Conservation (phyloP, 2,797 vertebrate species). For the Micrastur ruficollis region DNA sequence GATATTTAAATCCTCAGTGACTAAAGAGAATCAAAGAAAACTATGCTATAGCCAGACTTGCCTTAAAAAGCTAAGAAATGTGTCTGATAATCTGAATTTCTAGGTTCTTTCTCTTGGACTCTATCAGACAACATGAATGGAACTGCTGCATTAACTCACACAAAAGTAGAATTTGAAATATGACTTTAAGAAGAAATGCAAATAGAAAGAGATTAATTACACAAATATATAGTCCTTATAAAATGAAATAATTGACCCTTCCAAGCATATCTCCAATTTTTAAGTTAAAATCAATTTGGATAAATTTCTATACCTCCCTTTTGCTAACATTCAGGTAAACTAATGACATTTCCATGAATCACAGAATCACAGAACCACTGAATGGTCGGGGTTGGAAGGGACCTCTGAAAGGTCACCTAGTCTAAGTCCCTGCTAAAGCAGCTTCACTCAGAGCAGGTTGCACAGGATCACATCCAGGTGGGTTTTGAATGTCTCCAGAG, state of each 20-base stretch:
- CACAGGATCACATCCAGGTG: no score
- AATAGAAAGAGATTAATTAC: neutral
- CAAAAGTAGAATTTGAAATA: neutral
- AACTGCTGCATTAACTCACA: neutral
- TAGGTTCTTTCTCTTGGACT: neutral
- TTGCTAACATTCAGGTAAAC: neutral
- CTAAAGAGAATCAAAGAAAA: neutral
- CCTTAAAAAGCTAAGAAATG: neutral
- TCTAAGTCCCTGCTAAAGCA: no score
- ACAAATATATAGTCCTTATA: neutral
- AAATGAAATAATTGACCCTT: neutral
- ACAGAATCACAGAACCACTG: no score
- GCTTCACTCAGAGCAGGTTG: no score
- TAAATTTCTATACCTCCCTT: neutral
- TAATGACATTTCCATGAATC: neutral
- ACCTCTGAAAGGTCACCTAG: no score
- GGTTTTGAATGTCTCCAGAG: no score
- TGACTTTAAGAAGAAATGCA: neutral
- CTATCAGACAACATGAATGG: neutral
- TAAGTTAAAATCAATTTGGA: neutral
- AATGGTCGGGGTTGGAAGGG: no score
- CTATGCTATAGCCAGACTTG: neutral
- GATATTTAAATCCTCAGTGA: neutral
- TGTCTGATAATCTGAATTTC: neutral
- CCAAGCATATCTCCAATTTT: neutral